Percentiles rank a stretch among this genome's conserved stretches.
These are phyloP conservation scores for Scaptomyza polygonia DNA, from an alignment of 2,888 invertebrate genomes.

Conservation along the genomic window DNA sequence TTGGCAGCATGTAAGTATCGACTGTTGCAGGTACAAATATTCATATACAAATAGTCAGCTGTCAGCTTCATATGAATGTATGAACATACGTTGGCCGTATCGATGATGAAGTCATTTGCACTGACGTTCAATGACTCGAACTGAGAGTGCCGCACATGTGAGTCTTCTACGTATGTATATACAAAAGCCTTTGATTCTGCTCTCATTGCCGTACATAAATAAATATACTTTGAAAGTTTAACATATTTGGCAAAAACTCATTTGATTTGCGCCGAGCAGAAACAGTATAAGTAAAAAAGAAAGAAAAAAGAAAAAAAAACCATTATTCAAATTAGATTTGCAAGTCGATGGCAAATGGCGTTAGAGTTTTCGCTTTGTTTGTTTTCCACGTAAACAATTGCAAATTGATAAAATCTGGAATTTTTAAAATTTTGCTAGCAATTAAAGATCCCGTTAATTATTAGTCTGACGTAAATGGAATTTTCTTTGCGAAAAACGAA, in stretches of 20 bases:
- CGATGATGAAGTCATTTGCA: conserved; percentile 64
- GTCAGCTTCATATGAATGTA: conserved; percentile 25
- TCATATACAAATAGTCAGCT: conserved; percentile 43
- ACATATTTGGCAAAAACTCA: conserved; percentile 56
- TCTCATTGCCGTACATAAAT: conserved; percentile 37
- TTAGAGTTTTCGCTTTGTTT: conserved; percentile 32
- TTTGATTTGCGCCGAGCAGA: conserved; percentile 39
- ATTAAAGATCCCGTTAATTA: conserved; percentile 33
- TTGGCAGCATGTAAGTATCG: conserved; percentile 33
- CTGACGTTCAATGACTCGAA: conserved; percentile 65
- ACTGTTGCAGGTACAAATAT: conserved; percentile 5
- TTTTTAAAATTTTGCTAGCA: conserved; percentile 30
- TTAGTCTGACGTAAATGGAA: conserved; percentile 30
- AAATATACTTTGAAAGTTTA: conserved; percentile 16
- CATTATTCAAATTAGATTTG: conserved; percentile 43
- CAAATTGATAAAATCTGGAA: conserved; percentile 22
- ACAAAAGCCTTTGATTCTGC: conserved; percentile 15
- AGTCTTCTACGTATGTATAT: conserved; percentile 6
- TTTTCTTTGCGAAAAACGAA: conserved; percentile 8
- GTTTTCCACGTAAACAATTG: conserved; percentile 12
- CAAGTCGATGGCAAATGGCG: conserved; percentile 38
- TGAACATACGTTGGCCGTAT: conserved; percentile 29
- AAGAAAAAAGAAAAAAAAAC: background rate
- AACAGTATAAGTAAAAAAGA: conserved; percentile 18
- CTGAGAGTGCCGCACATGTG: conserved; percentile 37